Evolutionary conservation across 92 coral and sea anemone species (phyloP), one percentile per base, ranked within the genome.

Genomic region (Porites divaricata): DNA sequence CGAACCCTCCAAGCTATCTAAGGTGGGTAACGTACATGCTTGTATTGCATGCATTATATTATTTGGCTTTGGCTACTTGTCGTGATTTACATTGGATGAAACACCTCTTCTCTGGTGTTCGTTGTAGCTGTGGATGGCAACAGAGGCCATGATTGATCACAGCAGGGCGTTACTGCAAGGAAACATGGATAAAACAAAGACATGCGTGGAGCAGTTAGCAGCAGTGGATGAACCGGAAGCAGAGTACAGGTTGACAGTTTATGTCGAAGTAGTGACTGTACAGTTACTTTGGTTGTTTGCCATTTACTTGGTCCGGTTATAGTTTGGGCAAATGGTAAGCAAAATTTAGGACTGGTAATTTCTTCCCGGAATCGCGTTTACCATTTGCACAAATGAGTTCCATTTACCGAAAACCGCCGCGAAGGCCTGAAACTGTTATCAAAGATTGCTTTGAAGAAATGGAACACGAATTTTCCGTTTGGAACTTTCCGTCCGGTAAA

Each of bases 211-310:
- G 53, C 86, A 90, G 67, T 80, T 94, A 15, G 86, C 89, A 13
- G 94, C 93, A 11, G 70, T 91, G 63, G 98, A 94, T 68, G 85
- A 76, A 48, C 20, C 81, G 51, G 95, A 94, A 52, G 90, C 98
- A 21, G 77, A 81, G 17, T 94, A 89, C 89, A 90, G 95, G 98
- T 94, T 67, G 15, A 2, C 8, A 6, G 10, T 8, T 68, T 13
- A 11, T 54, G 59, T 54, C 59, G 45, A 35, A 35, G 4, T 35
- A 35, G 45, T 54, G 16, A 54, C 59, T 54, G 16, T 54, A 54
- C 16, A 54, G 14, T 11, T 54, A 4, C 16, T 53, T 10, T 53
- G 58, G 15, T 53, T 53, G 58, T 10, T 35, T 35, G 7, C 45
- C 45, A 35, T 35, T 35, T 35, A 35, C 45, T 35, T 35, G 45